Base-by-base conservation (phyloP, 2,113 vertebrate species). In the Nycticryphes semicollaris region DNA sequence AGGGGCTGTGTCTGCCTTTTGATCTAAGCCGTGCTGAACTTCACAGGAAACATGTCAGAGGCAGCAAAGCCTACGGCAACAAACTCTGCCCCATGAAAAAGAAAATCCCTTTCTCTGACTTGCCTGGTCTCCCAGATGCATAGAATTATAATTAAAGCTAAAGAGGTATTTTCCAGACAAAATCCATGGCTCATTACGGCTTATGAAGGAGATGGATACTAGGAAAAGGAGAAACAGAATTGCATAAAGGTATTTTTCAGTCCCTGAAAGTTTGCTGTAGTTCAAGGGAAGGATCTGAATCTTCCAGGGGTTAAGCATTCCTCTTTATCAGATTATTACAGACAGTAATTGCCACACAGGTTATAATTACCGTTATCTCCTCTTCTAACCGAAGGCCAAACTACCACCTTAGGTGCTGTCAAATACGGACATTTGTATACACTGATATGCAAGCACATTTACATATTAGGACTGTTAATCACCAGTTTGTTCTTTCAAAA, bases 61-160 rank as follows among this genome's bases (percentile, higher is more conserved):
- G 60, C 88, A 95, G 59, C 67, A 88, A 88, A 90, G 85, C 87
- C 85, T 56, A 51, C 24, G 75, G 93, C 94, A 88, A 80, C 66
- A 66, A 90, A 59, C 72, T 77, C 68, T 25, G 51, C 20, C 23
- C 3, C 4, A 47, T 35, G 63, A 82, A 70, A 77, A 93, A 76
- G 66, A 79, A 93, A 96, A 90, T 35, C 31, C 31, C 76, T 91
- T 64, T 66, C 48, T 62, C 73, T 68, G 73, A 56, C 39, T 67
- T 50, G 12, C 62, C 50, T 62, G 3, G 51, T 86, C 41, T 86
- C 53, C 47, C 62, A 60, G 57, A 64, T 87, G 39, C 74, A 69
- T 53, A 47, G 53, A 75, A 75, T 45, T 64, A 33, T 19, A 90
- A 94, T 80, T 74, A 70, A 48, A 85, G 50, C 47, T 39, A 47